These are phyloP conservation scores for Echinometra lucunter DNA, from an alignment of 53 echinoderm and acorn worm genomes.

Conservation along the genomic window DNA sequence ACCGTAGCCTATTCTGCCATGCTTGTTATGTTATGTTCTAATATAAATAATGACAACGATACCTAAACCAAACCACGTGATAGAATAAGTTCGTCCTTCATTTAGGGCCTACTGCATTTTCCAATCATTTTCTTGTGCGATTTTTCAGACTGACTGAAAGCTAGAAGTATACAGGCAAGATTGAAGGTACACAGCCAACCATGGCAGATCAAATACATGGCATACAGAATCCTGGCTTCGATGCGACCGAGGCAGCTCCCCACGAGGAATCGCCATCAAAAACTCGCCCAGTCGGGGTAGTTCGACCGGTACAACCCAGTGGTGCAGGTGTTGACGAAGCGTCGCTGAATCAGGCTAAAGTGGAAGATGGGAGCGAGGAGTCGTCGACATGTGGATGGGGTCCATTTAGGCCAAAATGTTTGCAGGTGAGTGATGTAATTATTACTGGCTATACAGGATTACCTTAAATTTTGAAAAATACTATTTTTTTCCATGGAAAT, in stretches of 20 bases:
- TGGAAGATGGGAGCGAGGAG: not conserved
- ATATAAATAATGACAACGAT: no score
- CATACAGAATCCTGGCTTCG: constrained; percentile 10
- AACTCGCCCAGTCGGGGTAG: constrained; percentile 25
- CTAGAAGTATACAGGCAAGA: no score
- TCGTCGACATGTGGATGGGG: constrained; percentile 69
- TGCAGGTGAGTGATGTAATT: constrained; percentile 67
- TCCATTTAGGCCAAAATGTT: constrained; percentile 47
- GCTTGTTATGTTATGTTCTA: no score
- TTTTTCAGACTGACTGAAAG: constrained; percentile 38
- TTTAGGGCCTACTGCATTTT: no score
- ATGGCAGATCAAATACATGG: not conserved
- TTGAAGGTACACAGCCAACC: no score
- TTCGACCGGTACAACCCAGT: not conserved
- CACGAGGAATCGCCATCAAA: not conserved
- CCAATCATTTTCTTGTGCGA: not conserved
- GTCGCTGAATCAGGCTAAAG: not conserved
- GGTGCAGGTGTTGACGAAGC: not conserved
- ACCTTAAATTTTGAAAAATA: no score
- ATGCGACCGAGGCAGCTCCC: not conserved
- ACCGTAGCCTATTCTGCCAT: no score
- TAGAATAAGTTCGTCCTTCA: no score
- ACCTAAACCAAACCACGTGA: no score
- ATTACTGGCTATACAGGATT: no score
- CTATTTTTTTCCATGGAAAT: no score